These are phyloP conservation scores for Poeciliopsis prolifica DNA, from an alignment of 2,113 vertebrate genomes.

Conservation along the genomic window DNA sequence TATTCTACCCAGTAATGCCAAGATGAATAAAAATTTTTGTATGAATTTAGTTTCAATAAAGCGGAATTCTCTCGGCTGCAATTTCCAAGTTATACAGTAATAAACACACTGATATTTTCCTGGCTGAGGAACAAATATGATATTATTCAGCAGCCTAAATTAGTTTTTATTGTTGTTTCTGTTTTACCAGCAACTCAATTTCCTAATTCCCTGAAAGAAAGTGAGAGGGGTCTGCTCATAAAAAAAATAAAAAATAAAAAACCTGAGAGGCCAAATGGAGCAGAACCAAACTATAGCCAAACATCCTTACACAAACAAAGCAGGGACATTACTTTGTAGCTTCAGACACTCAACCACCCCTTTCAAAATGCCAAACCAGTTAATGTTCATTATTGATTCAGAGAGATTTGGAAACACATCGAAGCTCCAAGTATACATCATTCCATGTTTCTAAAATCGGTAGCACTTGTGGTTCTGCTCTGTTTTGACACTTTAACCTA, in stretches of 20 bases:
- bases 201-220: constrained; percentile 26
- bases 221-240: constrained; percentile 45
- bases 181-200: constrained; percentile 38
- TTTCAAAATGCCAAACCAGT: constrained; percentile 62
- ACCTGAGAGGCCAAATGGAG: constrained; percentile 59
- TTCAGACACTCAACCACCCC: constrained; percentile 56
- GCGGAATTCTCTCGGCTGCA: constrained; percentile 26
- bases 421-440: constrained; percentile 17
- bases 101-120: background rate
- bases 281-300: constrained; percentile 70
- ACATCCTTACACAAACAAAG: constrained; percentile 66
- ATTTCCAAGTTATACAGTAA: background rate
- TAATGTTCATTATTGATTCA: constrained; percentile 58
- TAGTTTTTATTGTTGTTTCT: background rate
- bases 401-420: constrained; percentile 47
- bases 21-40: constrained; percentile 12
- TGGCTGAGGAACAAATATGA: constrained; percentile 2
- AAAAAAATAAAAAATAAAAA: constrained; percentile 58
- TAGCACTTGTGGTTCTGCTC: constrained; percentile 9
- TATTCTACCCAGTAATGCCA: constrained; percentile 22
- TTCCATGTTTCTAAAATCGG: constrained; percentile 44
- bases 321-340: constrained; percentile 57
- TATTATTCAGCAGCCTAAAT: constrained; percentile 59
- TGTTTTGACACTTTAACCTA: constrained; percentile 32
- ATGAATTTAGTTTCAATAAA: constrained; percentile 12